These are phyloP conservation scores for Lepidotrigona ventralis DNA, from an alignment of 1,140 invertebrate species.

Conservation along the genomic window DNA sequence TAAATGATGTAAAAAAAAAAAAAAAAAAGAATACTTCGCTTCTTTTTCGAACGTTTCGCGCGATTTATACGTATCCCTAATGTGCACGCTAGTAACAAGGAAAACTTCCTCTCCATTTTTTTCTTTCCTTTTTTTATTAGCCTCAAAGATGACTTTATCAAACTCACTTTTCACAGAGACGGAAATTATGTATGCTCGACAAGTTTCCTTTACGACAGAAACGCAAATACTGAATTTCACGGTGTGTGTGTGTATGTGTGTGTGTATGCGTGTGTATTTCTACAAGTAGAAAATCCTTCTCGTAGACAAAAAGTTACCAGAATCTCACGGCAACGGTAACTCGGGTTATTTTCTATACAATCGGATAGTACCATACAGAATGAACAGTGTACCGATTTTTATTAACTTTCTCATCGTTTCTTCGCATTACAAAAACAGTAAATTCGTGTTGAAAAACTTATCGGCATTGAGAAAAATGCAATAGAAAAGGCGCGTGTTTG, in stretches of 20 bases:
- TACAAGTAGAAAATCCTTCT: background rate
- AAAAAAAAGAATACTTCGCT: conserved; percentile 17
- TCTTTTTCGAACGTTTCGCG: background rate
- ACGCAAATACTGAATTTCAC: conserved; percentile 30
- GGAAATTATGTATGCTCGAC: background rate
- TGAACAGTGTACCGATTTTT: conserved; percentile 17
- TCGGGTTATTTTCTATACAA: background rate
- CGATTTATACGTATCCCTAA: background rate
- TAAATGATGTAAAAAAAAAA: conserved; percentile 33
- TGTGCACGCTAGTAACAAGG: background rate
- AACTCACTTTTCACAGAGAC: background rate
- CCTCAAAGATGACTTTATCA: conserved; percentile 28
- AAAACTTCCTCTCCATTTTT: background rate
- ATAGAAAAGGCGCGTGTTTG: background rate
- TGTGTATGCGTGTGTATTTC: background rate
- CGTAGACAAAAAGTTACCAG: background rate
- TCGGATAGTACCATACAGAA: background rate
- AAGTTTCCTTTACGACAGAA: conserved; percentile 12
- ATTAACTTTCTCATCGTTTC: conserved; percentile 8
- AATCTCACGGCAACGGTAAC: conserved; percentile 23
- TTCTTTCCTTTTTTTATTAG: background rate
- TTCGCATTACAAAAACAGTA: background rate
- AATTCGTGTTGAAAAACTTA: background rate
- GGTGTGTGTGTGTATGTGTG: too few species aligned
- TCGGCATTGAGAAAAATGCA: conserved; percentile 11